These are phyloP conservation scores for Phortica variegata DNA, from an alignment of 1,140 invertebrate genomes.

Conservation along the genomic window DNA sequence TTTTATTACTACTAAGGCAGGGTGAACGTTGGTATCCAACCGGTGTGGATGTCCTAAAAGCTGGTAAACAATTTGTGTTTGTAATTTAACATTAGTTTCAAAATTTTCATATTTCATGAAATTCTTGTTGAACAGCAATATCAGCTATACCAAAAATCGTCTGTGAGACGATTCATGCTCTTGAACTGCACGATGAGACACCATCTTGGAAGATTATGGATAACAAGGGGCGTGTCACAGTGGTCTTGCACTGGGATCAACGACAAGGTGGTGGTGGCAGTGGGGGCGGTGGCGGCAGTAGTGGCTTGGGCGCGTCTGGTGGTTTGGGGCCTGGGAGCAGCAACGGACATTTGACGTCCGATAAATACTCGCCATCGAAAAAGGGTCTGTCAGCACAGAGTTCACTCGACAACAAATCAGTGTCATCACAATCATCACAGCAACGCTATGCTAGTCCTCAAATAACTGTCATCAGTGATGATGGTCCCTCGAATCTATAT, in stretches of 20 bases:
- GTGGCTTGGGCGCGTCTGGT: slow-evolving; percentile 59
- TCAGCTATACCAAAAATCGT: slow-evolving; percentile 94
- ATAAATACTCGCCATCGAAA: slow-evolving; percentile 65
- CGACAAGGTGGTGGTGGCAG: slow-evolving; percentile 64
- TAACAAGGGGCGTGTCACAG: slow-evolving; percentile 90
- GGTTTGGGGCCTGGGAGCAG: slow-evolving; percentile 63
- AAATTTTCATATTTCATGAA: neutral
- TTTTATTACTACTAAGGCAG: slow-evolving; percentile 80
- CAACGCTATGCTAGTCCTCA: slow-evolving; percentile 71
- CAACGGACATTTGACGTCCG: slow-evolving; percentile 70
- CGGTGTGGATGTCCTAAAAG: slow-evolving; percentile 87
- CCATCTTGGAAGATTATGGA: slow-evolving; percentile 97
- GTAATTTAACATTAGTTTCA: slow-evolving; percentile 19
- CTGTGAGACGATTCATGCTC: slow-evolving; percentile 90
- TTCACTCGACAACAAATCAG: slow-evolving; percentile 69
- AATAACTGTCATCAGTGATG: slow-evolving; percentile 89
- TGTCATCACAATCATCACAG: slow-evolving; percentile 59
- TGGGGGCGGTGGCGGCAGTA: slow-evolving; percentile 60
- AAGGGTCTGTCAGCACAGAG: slow-evolving; percentile 64
- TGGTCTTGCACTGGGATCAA: slow-evolving; percentile 91
- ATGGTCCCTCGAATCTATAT: slow-evolving; percentile 64
- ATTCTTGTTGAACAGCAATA: slow-evolving; percentile 69
- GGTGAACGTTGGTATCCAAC: slow-evolving; percentile 90
- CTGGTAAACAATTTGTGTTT: slow-evolving; percentile 77
- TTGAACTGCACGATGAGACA: slow-evolving; percentile 91